Conservation (phyloP, 1,140 invertebrate species). For the Arctopsyche grandis region DNA sequence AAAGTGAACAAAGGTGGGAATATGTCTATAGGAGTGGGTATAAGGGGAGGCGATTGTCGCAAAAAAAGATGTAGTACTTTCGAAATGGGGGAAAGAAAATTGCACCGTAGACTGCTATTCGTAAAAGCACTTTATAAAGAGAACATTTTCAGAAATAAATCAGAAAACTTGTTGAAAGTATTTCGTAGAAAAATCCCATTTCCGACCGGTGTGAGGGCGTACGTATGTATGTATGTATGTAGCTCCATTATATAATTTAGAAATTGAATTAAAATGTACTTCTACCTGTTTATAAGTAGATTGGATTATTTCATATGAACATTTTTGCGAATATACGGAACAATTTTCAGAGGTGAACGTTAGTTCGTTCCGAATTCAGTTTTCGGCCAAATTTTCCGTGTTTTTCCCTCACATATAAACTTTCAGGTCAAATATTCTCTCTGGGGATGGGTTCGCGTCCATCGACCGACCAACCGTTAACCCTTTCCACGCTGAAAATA, state of each 20-base stretch:
- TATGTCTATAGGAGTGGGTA: neutral
- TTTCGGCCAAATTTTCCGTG: neutral
- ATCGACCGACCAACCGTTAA: neutral
- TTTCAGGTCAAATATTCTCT: conserved; percentile 19
- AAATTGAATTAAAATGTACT: neutral
- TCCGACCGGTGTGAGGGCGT: neutral
- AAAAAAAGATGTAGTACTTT: conserved; percentile 21
- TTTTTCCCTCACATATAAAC: conserved; percentile 4
- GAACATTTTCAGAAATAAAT: conserved; percentile 20
- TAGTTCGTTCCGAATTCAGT: neutral
- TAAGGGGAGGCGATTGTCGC: conserved; percentile 10
- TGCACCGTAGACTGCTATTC: conserved; percentile 26
- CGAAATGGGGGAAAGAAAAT: conserved; percentile 14
- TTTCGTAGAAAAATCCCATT: conserved; percentile 6
- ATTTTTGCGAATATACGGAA: neutral
- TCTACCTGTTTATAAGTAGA: neutral
- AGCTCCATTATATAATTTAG: neutral
- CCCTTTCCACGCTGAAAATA: too few relatives aligned
- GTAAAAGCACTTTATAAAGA: conserved; percentile 23
- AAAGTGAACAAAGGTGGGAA: conserved; percentile 33
- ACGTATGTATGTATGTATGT: neutral
- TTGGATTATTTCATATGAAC: neutral
- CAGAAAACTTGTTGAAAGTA: conserved; percentile 15
- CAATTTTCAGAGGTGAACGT: neutral
- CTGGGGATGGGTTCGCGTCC: neutral